Percentiles rank a stretch among this genome's conserved stretches.
These are phyloP conservation scores for Drosophila insularis DNA, from an alignment of 1,140 invertebrate genomes.

Conservation along the genomic window DNA sequence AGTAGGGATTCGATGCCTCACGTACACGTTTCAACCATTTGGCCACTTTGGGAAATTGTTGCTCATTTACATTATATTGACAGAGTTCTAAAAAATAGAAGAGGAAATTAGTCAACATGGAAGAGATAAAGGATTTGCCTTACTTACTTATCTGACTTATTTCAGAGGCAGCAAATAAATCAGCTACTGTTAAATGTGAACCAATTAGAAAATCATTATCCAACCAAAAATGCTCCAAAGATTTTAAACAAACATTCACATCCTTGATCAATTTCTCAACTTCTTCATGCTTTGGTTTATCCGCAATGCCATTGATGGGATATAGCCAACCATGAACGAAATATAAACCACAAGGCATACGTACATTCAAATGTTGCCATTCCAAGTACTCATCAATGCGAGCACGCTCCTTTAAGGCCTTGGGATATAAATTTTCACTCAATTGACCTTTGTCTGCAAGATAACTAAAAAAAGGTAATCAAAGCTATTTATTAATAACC, in stretches of 20 bases:
- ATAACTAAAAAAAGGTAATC: constrained; percentile 45
- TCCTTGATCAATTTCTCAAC: constrained; percentile 83
- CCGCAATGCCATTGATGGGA: constrained; percentile 82
- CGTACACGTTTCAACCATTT: constrained; percentile 87
- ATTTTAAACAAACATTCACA: constrained; percentile 83
- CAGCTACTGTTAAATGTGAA: constrained; percentile 87
- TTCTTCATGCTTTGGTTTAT: constrained; percentile 80
- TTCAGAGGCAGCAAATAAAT: constrained; percentile 90
- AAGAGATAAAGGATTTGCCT: background rate
- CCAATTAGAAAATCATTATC: constrained; percentile 86
- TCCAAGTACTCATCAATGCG: constrained; percentile 92
- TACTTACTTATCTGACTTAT: constrained; percentile 90
- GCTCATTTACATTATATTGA: constrained; percentile 84
- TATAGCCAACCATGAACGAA: constrained; percentile 85
- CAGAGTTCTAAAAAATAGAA: constrained; percentile 83
- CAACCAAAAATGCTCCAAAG: constrained; percentile 86
- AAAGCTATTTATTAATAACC: background rate
- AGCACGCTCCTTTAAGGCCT: constrained; percentile 86
- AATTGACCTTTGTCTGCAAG: constrained; percentile 79
- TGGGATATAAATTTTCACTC: constrained; percentile 88
- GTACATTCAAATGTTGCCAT: constrained; percentile 92
- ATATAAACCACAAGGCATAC: constrained; percentile 86
- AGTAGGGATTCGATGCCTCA: constrained; percentile 85
- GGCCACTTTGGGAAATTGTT: constrained; percentile 84
- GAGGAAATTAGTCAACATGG: too few relatives aligned